Base-by-base conservation (phyloP, 2,888 invertebrate species). In the Caradrina kadenii region DNA sequence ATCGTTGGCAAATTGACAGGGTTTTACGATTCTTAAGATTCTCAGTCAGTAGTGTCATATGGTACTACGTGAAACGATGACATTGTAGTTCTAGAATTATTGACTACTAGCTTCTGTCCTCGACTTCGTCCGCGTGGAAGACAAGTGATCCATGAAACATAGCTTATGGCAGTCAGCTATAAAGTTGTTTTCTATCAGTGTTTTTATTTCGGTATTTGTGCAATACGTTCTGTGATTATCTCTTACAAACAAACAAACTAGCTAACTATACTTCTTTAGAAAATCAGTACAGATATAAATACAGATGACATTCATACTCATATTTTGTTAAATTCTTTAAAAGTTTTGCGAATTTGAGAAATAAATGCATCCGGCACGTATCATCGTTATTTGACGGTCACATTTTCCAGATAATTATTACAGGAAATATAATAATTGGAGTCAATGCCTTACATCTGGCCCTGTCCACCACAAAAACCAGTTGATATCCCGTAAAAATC, bases 1-100 rank as follows among this genome's bases (percentile, higher is more conserved):
- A 76, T 35, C 66, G 79, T 83, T 87, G 88, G 88, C 88, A 86
- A 75, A 73, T 73, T 84, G 86, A 80, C 88, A 87, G 75, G 35
- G 58, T 73, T 63, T 65, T 71, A 61, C 61, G 42, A 80, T 81
- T 73, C 75, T 67, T 58, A 11, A 45, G 63, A 84, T 83, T 83
- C 79, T 60, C 76, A 84, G 83, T 77, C 85, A 63, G 49, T 63
- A 73, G 19, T 82, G 79, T 88, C 76, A 82, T 79, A 79, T 73
- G 19, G 61, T 68, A 58, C 65, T 82, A 82, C 76, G 62, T 65
- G 69, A 56, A 70, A 58, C n/a, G 53, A 58, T 69, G 35, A 73
- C 54, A 75, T 55, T 53, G 69, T 53, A 53, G 35, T 69, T 70
- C 54, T 69, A 70, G 22, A 54, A 64, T 66, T 42, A 64, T 80